Evolutionary conservation across 2,113 vertebrate species (phyloP).

Genomic region (Plotosus lineatus): DNA sequence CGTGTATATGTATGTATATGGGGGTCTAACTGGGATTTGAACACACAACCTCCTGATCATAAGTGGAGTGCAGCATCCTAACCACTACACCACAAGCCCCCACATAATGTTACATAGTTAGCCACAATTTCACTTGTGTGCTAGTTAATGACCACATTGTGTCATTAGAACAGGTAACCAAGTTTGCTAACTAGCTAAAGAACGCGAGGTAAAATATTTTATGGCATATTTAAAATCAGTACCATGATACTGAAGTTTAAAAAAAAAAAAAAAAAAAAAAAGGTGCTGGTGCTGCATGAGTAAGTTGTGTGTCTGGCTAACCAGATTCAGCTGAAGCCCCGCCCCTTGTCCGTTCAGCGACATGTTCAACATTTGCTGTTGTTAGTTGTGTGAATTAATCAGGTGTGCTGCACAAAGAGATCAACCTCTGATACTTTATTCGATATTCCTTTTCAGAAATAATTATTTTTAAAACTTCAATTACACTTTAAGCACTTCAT

Average conservation of each 20-base stretch:
- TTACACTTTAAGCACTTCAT: conserved; percentile 17
- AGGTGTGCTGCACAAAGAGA: conserved; percentile 7
- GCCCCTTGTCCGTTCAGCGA: background rate
- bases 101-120: background rate
- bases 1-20: too few species aligned
- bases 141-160: background rate
- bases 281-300: background rate
- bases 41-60: too few species aligned
- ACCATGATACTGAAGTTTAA: background rate
- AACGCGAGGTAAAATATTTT: background rate
- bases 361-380: background rate
- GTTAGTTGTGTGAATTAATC: background rate
- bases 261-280: background rate
- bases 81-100: background rate
- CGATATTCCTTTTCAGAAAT: background rate
- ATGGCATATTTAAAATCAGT: background rate
- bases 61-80: too few species aligned
- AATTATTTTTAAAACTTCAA: background rate
- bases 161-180: background rate
- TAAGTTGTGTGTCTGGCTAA: background rate
- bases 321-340: background rate
- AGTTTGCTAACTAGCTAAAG: background rate
- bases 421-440: background rate
- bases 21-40: too few species aligned
- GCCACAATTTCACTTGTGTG: background rate